Percentiles rank a stretch among this genome's conserved stretches.
Conservation (phyloP, 2,888 invertebrate genomes). For the Margaritifera margaritifera region DNA sequence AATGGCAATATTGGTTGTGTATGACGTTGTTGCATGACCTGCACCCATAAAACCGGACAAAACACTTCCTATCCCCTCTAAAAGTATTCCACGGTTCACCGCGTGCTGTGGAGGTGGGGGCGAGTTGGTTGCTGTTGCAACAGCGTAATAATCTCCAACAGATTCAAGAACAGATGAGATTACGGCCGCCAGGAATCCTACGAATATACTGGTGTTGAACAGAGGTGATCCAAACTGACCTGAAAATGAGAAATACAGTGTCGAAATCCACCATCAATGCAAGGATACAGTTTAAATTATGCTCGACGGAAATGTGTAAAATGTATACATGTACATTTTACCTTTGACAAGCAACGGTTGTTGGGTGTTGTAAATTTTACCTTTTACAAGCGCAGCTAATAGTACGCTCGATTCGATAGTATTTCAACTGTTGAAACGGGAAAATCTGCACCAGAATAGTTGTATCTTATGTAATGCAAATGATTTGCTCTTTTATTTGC, state of each 20-base stretch:
- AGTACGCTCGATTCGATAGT: no score
- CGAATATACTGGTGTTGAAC: constrained; percentile 45
- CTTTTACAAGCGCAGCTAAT: no score
- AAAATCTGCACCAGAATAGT: no score
- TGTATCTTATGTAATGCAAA: no score
- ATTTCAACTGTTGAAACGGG: no score
- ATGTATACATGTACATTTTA: no score
- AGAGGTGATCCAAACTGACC: constrained; percentile 59
- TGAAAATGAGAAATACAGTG: constrained; percentile 20
- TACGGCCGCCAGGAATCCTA: constrained; percentile 53
- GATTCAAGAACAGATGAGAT: constrained; percentile 55
- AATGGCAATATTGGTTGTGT: constrained; percentile 51
- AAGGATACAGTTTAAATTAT: no score
- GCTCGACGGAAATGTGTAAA: no score
- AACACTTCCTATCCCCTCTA: constrained; percentile 54
- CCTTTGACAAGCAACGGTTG: no score
- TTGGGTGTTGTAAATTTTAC: no score
- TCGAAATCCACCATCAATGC: no score
- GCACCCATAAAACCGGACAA: constrained; percentile 55
- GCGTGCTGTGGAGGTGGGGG: constrained; percentile 54
- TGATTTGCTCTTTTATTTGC: no score
- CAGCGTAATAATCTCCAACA: constrained; percentile 58
- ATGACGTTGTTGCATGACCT: constrained; percentile 59
- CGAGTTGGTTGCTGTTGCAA: constrained; percentile 39
- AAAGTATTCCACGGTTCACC: constrained; percentile 55